Conservation (phyloP, 1,140 invertebrate genomes). For the Drosophila ohnishii region DNA sequence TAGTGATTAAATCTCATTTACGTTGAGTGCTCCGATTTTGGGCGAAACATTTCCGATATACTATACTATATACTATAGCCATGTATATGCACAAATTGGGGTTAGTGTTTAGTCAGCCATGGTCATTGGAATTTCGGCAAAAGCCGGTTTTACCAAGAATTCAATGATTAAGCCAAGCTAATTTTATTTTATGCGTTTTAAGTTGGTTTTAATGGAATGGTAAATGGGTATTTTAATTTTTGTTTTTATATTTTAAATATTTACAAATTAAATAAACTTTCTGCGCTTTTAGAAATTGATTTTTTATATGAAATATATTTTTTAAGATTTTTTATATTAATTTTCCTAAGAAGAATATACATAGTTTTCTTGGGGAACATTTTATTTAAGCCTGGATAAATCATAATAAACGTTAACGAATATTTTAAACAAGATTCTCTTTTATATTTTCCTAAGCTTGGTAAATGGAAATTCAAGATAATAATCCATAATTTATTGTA, state of each 20-base stretch:
- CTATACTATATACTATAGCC: not conserved
- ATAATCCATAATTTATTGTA: not conserved
- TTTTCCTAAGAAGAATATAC: not conserved
- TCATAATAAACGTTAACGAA: accelerated
- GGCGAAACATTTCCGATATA: constrained; percentile 22
- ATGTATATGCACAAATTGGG: not conserved
- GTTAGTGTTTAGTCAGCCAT: constrained; percentile 11
- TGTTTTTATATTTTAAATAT: not conserved
- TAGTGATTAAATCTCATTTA: too few relatives aligned
- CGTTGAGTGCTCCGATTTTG: constrained; percentile 38
- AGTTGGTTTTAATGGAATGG: not conserved
- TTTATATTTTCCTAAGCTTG: not conserved
- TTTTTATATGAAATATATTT: not conserved
- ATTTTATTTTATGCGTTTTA: constrained; percentile 2
- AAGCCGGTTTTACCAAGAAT: constrained; percentile 2
- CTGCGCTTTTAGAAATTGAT: not conserved
- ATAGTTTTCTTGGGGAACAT: not conserved
- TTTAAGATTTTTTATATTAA: not conserved
- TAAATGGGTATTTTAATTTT: not conserved
- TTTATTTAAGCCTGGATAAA: not conserved
- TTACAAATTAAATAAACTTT: not conserved
- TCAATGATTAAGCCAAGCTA: constrained; percentile 5
- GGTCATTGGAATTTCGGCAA: not conserved
- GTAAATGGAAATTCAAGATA: not conserved
- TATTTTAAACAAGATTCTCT: not conserved